phyloP scores from a whole-genome alignment of 2,113 vertebrate species.

The Xyrauchen texanus region DNA sequence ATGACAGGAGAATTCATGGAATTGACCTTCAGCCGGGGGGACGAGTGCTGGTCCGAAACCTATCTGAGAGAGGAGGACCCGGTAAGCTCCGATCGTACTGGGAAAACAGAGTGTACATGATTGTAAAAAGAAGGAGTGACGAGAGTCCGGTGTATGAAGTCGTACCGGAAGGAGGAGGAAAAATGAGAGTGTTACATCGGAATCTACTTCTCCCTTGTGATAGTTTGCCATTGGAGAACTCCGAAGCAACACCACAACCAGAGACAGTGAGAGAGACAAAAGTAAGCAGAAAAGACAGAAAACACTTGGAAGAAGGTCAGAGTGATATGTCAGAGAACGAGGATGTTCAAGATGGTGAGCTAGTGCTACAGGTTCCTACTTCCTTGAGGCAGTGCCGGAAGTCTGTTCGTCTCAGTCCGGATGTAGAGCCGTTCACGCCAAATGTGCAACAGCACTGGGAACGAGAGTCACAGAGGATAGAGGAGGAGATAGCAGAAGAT shows the following conservation, averaged over 20 bases:
- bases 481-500: neutral
- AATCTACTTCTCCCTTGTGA: neutral
- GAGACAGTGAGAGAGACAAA: neutral
- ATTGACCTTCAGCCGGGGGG: too few species aligned
- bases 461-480: neutral
- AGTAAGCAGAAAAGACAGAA: neutral
- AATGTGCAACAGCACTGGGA: neutral
- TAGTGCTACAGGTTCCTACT: neutral
- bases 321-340: neutral
- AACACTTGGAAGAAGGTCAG: neutral
- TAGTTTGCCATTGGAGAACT: neutral
- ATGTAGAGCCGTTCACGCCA: neutral
- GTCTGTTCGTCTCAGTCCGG: neutral
- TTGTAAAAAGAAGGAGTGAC: too few species aligned
- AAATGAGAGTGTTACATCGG: too few species aligned
- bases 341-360: neutral
- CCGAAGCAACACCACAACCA: neutral
- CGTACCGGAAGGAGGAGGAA: too few species aligned
- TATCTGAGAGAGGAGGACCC: too few species aligned
- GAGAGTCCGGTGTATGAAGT: too few species aligned
- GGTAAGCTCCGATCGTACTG: neutral
- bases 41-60: too few species aligned
- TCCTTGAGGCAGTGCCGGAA: neutral
- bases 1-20: too few species aligned
- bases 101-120: too few species aligned